Conservation (phyloP, 2,113 vertebrate species). For the Grammomys surdaster region DNA sequence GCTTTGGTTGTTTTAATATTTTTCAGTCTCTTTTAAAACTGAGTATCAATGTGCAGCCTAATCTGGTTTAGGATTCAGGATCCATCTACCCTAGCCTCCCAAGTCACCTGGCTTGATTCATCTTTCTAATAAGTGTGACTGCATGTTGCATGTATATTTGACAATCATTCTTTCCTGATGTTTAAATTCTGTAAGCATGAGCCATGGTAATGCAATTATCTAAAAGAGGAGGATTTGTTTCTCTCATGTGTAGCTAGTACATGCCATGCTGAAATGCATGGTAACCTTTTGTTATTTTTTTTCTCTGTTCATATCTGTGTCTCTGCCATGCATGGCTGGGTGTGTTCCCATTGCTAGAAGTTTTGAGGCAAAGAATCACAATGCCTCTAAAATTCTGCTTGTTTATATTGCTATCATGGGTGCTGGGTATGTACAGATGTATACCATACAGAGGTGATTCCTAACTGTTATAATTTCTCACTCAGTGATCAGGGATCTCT, state of each 20-base stretch:
- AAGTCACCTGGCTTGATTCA: neutral
- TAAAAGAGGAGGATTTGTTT: neutral
- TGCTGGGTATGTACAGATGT: neutral
- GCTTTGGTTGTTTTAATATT: neutral
- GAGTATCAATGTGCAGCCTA: neutral
- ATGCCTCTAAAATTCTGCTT: neutral
- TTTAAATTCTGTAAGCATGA: neutral
- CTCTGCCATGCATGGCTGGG: neutral
- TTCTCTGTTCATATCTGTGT: neutral
- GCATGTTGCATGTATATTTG: neutral
- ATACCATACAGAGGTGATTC: neutral
- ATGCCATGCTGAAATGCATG: neutral
- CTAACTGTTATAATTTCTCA: neutral
- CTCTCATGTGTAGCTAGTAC: neutral
- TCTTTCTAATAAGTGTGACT: neutral
- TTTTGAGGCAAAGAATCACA: neutral
- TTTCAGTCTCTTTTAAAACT: neutral
- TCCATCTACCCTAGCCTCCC: neutral
- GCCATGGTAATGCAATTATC: neutral
- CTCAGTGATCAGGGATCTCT: neutral
- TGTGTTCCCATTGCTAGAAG: neutral
- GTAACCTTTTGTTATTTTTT: neutral
- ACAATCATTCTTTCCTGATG: neutral
- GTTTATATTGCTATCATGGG: neutral
- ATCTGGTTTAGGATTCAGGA: neutral